A percentile compares a stretch with the other conserved stretches of the same genome.
Evolutionary conservation across 1,140 invertebrate genomes (phyloP).

Genomic region (Lineus longissimus): DNA sequence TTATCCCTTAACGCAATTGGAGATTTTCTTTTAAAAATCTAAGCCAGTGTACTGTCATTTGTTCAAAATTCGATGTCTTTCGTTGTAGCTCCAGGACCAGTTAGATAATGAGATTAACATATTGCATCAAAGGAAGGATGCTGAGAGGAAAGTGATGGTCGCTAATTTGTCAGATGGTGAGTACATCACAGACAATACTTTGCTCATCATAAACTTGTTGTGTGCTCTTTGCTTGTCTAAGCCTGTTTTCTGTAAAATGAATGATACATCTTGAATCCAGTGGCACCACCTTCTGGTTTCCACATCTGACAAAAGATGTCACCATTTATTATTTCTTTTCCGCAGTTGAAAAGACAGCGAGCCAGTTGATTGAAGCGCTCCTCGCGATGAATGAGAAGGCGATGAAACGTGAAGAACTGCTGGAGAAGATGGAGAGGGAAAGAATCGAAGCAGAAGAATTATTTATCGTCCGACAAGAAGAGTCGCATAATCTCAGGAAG

Average conservation of each 20-base stretch:
- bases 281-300: no score
- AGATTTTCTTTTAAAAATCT: no score
- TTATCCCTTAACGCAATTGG: no score
- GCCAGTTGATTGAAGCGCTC: slow-evolving; percentile 28
- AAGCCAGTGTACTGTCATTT: slow-evolving; percentile 2
- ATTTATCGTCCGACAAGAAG: slow-evolving; percentile 38
- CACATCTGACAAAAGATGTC: background rate
- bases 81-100: background rate
- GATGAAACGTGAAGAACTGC: slow-evolving; percentile 36
- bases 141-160: background rate
- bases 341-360: slow-evolving; percentile 34
- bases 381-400: slow-evolving; percentile 37
- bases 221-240: no score
- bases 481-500: slow-evolving; percentile 34
- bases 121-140: background rate
- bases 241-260: no score
- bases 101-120: background rate
- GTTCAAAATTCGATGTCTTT: background rate
- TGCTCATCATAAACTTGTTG: no score
- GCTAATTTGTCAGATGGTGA: background rate
- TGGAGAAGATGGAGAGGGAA: slow-evolving; percentile 42
- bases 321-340: background rate
- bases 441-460: slow-evolving; percentile 40
- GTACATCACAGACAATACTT: no score
- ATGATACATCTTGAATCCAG: no score